These are phyloP conservation scores for Solen grandis DNA, from an alignment of 1,140 invertebrate species.

Conservation along the genomic window DNA sequence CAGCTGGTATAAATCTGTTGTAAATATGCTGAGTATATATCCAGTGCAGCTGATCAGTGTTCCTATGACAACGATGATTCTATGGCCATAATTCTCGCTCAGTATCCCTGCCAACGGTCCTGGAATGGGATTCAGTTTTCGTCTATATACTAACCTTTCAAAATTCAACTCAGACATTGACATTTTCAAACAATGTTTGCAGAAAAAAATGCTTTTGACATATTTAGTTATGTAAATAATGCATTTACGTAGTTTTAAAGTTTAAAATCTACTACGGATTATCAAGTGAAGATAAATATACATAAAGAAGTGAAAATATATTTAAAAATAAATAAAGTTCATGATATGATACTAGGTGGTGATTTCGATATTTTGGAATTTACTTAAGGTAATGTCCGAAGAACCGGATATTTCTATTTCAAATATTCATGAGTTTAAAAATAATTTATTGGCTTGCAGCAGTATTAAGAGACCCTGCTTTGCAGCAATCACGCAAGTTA, in stretches of 20 bases:
- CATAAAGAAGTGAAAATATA: no score
- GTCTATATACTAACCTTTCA: neutral
- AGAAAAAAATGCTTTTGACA: no score
- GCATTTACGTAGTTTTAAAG: neutral
- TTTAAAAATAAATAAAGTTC: no score
- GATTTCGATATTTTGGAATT: no score
- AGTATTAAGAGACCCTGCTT: no score
- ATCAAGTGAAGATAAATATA: neutral
- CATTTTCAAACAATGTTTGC: neutral
- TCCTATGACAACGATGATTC: neutral
- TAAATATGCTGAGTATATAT: slow-evolving; percentile 7
- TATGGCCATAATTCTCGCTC: neutral
- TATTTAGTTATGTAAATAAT: neutral
- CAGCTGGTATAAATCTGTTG: neutral
- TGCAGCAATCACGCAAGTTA: no score
- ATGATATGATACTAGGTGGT: no score
- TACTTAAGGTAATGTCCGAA: no score
- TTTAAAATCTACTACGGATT: neutral
- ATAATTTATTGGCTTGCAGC: no score
- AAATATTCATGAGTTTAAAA: no score
- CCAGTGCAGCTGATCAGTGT: slow-evolving; percentile 6
- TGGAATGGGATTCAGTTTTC: neutral
- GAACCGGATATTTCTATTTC: no score
- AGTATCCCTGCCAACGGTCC: slow-evolving; percentile 17
- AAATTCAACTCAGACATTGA: neutral